phyloP scores from a whole-genome alignment of 2,888 invertebrate genomes.

The Sclerodermus sp. region DNA sequence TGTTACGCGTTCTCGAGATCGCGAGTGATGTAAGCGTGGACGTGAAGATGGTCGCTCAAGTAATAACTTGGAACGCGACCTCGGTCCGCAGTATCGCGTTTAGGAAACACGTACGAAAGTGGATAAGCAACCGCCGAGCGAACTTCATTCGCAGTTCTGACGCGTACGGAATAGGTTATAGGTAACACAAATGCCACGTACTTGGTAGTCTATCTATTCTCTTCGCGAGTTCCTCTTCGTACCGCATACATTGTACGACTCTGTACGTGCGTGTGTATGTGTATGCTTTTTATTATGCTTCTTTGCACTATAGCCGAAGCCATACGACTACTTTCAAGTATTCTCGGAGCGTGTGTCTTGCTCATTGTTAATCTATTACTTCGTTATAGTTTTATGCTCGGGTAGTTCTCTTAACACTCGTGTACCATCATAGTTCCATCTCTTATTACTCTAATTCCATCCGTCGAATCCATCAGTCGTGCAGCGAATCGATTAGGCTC shows the following conservation, averaged over 20 bases:
- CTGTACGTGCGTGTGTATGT: too few species aligned
- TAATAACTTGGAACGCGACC: constrained; percentile 33
- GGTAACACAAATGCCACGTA: constrained; percentile 23
- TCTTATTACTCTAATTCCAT: too few species aligned
- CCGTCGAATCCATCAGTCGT: too few species aligned
- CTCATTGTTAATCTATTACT: too few species aligned
- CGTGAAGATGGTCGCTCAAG: constrained; percentile 18
- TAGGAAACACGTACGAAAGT: constrained; percentile 55
- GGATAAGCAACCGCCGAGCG: constrained; percentile 48
- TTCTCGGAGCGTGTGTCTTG: too few species aligned
- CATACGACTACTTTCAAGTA: too few species aligned
- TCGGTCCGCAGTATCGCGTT: constrained; percentile 40
- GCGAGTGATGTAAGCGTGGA: constrained; percentile 26
- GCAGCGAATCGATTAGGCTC: too few species aligned
- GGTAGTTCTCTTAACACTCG: too few species aligned
- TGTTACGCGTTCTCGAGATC: constrained; percentile 5
- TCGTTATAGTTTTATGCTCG: too few species aligned
- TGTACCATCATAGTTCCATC: too few species aligned
- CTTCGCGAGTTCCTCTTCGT: background rate
- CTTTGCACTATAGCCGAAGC: too few species aligned
- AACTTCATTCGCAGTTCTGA: constrained; percentile 53
- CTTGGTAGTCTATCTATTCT: constrained; percentile 7
- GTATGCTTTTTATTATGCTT: too few species aligned
- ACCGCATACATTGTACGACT: constrained; percentile 30
- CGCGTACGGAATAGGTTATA: constrained; percentile 55